A percentile compares a stretch with the other conserved stretches of the same genome.
Conservation (phyloP, 2,888 invertebrate species). For the Apeira syringaria region DNA sequence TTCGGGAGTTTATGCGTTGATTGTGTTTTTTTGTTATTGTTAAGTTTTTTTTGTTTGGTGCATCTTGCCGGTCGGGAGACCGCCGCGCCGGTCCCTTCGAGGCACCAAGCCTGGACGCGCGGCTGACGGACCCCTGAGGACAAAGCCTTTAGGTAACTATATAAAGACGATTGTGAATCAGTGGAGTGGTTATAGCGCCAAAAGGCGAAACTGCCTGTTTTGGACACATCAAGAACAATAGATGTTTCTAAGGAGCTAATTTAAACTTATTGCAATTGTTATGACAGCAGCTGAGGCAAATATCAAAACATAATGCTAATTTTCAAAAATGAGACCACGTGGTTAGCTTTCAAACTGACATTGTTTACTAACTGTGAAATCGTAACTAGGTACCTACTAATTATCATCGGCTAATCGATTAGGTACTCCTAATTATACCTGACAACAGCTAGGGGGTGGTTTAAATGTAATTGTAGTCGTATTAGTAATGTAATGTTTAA, state of each 20-base stretch:
- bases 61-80: conserved; percentile 78
- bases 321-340: conserved; percentile 25
- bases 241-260: conserved; percentile 27
- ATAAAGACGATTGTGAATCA: conserved; percentile 36
- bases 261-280: conserved; percentile 19
- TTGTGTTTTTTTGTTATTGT: conserved; percentile 82
- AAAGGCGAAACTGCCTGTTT: conserved; percentile 46
- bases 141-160: conserved; percentile 82
- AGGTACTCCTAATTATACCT: too few relatives aligned
- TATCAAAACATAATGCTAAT: conserved; percentile 9
- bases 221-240: too few relatives aligned
- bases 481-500: too few relatives aligned
- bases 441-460: too few relatives aligned
- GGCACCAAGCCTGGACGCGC: conserved; percentile 74
- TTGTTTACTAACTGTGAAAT: conserved; percentile 16
- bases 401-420: too few relatives aligned
- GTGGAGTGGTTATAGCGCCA: conserved; percentile 37
- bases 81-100: conserved; percentile 70
- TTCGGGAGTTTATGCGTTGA: conserved; percentile 72
- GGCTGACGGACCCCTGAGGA: conserved; percentile 66
- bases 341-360: conserved; percentile 26
- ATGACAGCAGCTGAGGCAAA: conserved; percentile 14
- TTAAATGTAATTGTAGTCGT: too few relatives aligned
- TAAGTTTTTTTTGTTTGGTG: conserved; percentile 82
- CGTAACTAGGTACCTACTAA: too few relatives aligned